Conservation (phyloP, 2,797 vertebrate genomes). For the Enteromius afrohamiltoni region DNA sequence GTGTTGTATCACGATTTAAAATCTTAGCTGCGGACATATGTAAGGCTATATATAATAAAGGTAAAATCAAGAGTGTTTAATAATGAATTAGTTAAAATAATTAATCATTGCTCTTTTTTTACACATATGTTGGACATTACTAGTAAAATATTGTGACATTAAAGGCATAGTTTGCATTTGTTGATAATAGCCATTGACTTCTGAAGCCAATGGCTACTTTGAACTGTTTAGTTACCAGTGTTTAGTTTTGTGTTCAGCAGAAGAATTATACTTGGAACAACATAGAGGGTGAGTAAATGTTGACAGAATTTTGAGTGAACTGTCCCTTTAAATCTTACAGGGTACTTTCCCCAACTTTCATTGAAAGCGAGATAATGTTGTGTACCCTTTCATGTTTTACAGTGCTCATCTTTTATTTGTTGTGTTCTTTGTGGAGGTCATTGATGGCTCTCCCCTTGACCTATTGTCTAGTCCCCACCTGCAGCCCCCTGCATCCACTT, state of each 20-base stretch:
- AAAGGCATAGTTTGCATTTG: neutral
- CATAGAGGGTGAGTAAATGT: neutral
- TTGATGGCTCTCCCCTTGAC: conserved; percentile 40
- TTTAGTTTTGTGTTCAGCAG: neutral
- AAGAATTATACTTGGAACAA: neutral
- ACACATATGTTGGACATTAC: neutral
- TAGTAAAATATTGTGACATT: neutral
- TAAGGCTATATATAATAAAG: too few species aligned
- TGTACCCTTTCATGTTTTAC: conserved; percentile 24
- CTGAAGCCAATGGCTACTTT: neutral
- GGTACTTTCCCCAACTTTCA: neutral
- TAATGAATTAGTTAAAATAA: neutral
- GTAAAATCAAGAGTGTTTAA: neutral
- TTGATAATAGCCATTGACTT: neutral
- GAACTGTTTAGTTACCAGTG: neutral
- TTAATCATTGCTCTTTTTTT: neutral
- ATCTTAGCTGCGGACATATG: neutral
- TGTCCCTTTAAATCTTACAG: neutral
- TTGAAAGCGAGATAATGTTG: conserved; percentile 4
- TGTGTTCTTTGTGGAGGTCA: conserved; percentile 25
- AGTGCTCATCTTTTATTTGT: conserved; percentile 36
- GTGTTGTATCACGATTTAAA: neutral
- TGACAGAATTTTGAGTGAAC: neutral
- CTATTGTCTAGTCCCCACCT: conserved; percentile 50
- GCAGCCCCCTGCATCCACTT: conserved; percentile 50